Evolutionary conservation across 2,113 vertebrate genomes (phyloP), one percentile per base, ranked within the genome.

Genomic region (Phalacrocorax carbo): DNA sequence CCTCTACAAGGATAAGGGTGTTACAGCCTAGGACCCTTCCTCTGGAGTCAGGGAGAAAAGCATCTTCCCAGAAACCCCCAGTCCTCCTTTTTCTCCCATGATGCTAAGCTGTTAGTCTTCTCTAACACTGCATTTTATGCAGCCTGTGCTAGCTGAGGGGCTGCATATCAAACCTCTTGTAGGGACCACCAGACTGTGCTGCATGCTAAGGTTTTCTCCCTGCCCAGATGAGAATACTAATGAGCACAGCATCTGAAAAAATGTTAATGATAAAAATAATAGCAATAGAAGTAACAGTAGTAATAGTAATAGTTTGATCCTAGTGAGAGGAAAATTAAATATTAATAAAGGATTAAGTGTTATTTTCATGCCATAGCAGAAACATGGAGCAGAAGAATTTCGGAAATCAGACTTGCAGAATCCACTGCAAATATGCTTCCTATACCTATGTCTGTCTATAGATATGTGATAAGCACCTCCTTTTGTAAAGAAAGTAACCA

Each of bases 1-100:
- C 20, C 22, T 77, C 1, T 26, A 27, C 0, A 1, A 64, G 11
- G 48, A n/a, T 65, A 68, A 55, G 26, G 71, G 5, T 25, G 26
- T 32, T 85, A 51, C n/a, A 72, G 11, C 10, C 57, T 79, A 20
- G 13, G 77, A 71, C 2, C 6, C 7, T 58, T 58, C 55, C 17
- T 71, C n/a, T 78, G 61, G 22, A 49, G 14, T 64, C n/a, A 87
- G 54, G 10, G 36, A 36, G 27, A 52, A 93, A 90, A 85, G 0
- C 3, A 71, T 58, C 20, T 4, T 38, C 58, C 22, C 23, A 69
- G 30, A 60, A 55, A 4, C 2, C 46, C 1, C 9, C 1, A 1
- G 2, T 48, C 10, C 19, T 49, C 80, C 36, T 12, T 36, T 25
- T 85, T 48, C 38, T 70, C 16, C 15, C 9, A 13, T 40, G 21